Evolutionary conservation across 2,797 vertebrate species (phyloP).

Genomic region (Smutsia gigantea): DNA sequence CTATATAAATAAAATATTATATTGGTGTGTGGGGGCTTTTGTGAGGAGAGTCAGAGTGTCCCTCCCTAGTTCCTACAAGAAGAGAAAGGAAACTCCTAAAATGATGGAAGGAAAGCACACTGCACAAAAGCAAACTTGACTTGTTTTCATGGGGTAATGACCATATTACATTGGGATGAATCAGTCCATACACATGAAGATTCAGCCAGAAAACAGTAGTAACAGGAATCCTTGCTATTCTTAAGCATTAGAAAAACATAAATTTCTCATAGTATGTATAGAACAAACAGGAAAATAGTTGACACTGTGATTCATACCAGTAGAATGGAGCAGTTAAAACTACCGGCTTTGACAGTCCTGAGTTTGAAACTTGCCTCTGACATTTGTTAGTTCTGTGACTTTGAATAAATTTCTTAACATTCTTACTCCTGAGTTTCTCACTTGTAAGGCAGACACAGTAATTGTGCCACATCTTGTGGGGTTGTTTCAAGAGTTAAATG

Average conservation of each 20-base stretch:
- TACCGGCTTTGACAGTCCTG: neutral
- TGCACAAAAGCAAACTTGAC: neutral
- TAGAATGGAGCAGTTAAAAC: neutral
- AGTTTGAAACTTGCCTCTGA: neutral
- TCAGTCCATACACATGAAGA: neutral
- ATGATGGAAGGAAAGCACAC: neutral
- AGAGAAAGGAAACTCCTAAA: neutral
- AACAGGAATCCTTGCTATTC: neutral
- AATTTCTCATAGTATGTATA: neutral
- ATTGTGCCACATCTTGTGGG: neutral
- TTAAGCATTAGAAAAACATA: neutral
- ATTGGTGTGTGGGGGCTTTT: neutral
- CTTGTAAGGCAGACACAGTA: neutral
- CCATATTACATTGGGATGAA: neutral
- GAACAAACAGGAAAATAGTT: neutral
- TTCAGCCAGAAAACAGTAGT: neutral
- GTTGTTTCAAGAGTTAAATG: neutral
- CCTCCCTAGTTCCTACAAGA: neutral
- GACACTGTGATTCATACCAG: neutral
- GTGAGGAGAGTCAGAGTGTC: neutral
- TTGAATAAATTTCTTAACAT: neutral
- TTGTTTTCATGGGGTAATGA: slow-evolving; percentile 10
- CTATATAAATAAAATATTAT: slow-evolving; percentile 8
- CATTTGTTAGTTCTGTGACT: neutral
- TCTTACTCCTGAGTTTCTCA: neutral